Evolutionary conservation across 2,888 invertebrate species (phyloP).

Genomic region (Aphodius sticticus): DNA sequence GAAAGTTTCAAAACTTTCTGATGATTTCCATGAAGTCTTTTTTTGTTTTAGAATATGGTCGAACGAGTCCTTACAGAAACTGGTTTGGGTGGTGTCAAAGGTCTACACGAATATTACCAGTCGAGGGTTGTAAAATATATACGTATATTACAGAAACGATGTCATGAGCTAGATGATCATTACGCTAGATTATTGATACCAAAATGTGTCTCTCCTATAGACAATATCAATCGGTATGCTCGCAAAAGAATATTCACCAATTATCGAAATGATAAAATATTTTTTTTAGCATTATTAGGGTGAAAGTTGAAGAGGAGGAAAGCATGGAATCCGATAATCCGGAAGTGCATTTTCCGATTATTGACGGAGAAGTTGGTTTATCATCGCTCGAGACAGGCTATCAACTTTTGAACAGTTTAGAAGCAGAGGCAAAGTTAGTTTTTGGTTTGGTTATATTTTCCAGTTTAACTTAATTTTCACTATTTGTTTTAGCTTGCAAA

Average conservation of each 20-base stretch:
- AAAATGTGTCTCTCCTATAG: constrained; percentile 47
- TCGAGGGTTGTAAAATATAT: constrained; percentile 55
- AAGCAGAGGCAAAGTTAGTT: constrained; percentile 52
- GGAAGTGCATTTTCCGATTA: constrained; percentile 51
- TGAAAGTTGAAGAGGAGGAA: constrained; percentile 52
- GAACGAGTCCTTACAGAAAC: constrained; percentile 69
- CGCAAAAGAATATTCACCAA: neutral
- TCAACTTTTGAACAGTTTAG: constrained; percentile 54
- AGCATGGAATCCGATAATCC: constrained; percentile 50
- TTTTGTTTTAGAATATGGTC: constrained; percentile 63
- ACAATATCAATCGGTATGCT: constrained; percentile 49
- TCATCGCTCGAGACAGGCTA: constrained; percentile 53
- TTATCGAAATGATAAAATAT: neutral
- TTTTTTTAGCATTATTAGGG: constrained; percentile 46
- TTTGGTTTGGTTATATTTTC: neutral
- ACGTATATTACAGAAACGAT: constrained; percentile 51
- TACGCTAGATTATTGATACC: constrained; percentile 50
- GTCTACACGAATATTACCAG: constrained; percentile 68
- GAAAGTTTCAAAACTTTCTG: neutral
- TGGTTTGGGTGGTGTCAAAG: constrained; percentile 66
- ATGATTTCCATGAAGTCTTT: constrained; percentile 25
- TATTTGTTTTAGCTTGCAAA: constrained; percentile 43
- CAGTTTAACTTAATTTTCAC: neutral
- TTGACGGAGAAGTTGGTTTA: constrained; percentile 51
- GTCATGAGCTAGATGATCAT: constrained; percentile 50